phyloP scores from a whole-genome alignment of 2,888 invertebrate species.

The Leptinotarsa tumamoca region DNA sequence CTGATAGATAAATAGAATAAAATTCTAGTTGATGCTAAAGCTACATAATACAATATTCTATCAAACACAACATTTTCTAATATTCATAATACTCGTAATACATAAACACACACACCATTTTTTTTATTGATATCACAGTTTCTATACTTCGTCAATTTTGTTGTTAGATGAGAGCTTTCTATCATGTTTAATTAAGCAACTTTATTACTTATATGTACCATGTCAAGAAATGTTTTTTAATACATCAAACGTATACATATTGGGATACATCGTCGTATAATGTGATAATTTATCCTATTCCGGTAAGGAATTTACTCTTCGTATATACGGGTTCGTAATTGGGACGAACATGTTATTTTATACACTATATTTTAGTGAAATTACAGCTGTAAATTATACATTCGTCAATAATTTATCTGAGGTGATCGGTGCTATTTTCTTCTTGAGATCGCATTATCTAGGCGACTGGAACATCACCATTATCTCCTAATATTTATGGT shows the following conservation, averaged over 20 bases:
- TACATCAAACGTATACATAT: background rate
- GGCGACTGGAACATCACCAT: conserved; percentile 38
- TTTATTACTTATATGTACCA: background rate
- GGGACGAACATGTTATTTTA: conserved; percentile 38
- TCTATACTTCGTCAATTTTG: too few relatives aligned
- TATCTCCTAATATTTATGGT: conserved; percentile 34
- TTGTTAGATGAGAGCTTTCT: too few relatives aligned
- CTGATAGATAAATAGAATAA: background rate
- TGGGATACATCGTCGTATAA: conserved; percentile 23
- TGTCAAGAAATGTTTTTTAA: background rate
- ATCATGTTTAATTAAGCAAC: too few relatives aligned
- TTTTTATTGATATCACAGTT: too few relatives aligned
- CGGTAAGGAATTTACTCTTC: conserved; percentile 29
- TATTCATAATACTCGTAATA: too few relatives aligned
- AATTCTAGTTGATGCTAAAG: background rate
- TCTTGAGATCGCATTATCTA: conserved; percentile 37
- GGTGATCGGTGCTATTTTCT: conserved; percentile 42
- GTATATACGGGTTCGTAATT: conserved; percentile 34
- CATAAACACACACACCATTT: too few relatives aligned
- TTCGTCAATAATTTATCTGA: conserved; percentile 38
- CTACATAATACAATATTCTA: background rate
- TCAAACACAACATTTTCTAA: background rate
- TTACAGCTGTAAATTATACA: conserved; percentile 41
- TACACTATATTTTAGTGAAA: conserved; percentile 37
- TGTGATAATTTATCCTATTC: conserved; percentile 34